These are phyloP conservation scores for Scylla paramamosain DNA, from an alignment of 1,140 invertebrate species.

Conservation along the genomic window DNA sequence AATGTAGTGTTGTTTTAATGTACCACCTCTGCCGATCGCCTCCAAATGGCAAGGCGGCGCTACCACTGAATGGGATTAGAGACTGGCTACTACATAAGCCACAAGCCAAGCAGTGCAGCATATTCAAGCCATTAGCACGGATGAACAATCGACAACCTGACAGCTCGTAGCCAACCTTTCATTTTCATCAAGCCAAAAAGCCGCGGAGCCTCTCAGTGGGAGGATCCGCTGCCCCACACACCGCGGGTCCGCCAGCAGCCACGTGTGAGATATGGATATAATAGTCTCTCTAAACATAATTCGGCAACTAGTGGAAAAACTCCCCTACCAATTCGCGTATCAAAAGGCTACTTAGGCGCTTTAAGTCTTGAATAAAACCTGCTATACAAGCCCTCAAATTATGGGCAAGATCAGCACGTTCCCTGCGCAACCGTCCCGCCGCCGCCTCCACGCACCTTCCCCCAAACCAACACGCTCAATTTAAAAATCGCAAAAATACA, in stretches of 20 bases:
- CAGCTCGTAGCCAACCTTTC: neutral
- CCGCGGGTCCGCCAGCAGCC: neutral
- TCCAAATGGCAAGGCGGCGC: too few species aligned
- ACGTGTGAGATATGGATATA: neutral
- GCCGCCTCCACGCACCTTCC: neutral
- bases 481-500: neutral
- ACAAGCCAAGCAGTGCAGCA: neutral
- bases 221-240: neutral
- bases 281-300: neutral
- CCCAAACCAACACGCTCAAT: neutral
- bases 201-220: neutral
- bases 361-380: constrained; percentile 3
- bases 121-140: neutral
- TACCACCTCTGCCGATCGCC: neutral
- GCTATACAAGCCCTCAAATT: constrained; percentile 3
- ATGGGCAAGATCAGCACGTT: neutral
- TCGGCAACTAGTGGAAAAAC: neutral
- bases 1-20: neutral
- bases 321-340: neutral
- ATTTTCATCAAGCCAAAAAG: neutral
- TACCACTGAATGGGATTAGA: neutral
- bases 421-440: neutral
- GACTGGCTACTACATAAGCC: neutral
- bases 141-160: neutral
- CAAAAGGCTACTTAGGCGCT: neutral